phyloP scores from a whole-genome alignment of 2,113 vertebrate species.

The Corvus moneduloides region DNA sequence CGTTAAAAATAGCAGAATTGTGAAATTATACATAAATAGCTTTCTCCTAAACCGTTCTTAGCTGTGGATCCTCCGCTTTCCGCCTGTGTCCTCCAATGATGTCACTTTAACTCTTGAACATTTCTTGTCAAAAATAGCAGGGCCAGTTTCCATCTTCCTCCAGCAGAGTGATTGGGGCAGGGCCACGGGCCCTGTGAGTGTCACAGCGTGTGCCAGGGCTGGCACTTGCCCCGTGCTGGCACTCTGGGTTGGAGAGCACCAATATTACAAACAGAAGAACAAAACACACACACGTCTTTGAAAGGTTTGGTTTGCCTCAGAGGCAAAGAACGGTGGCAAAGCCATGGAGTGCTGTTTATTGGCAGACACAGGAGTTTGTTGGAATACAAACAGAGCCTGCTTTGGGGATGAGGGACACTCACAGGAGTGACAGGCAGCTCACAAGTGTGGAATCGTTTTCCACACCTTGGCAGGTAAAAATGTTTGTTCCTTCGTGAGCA shows the following conservation, averaged over 20 bases:
- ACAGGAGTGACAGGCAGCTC: background rate
- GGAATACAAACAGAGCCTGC: background rate
- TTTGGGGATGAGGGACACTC: background rate
- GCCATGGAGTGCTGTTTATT: background rate
- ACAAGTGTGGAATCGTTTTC: background rate
- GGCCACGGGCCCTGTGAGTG: no score
- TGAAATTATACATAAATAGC: background rate
- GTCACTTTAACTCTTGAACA: background rate
- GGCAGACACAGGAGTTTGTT: background rate
- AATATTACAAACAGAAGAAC: background rate
- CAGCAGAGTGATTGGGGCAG: background rate
- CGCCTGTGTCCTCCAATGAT: background rate
- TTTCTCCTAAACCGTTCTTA: background rate
- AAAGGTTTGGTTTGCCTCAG: background rate
- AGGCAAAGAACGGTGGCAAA: background rate
- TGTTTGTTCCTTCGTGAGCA: background rate
- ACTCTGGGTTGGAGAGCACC: background rate
- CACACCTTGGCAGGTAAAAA: background rate
- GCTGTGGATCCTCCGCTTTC: background rate
- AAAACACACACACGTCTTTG: background rate
- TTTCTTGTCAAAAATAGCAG: background rate
- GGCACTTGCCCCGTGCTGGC: accelerated
- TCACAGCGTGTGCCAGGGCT: background rate
- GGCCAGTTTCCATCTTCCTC: background rate
- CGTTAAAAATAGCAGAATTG: background rate